Percentiles rank a stretch among this genome's conserved stretches.
phyloP scores from a whole-genome alignment of 2,797 vertebrate genomes.

The Molossus alvarezi region DNA sequence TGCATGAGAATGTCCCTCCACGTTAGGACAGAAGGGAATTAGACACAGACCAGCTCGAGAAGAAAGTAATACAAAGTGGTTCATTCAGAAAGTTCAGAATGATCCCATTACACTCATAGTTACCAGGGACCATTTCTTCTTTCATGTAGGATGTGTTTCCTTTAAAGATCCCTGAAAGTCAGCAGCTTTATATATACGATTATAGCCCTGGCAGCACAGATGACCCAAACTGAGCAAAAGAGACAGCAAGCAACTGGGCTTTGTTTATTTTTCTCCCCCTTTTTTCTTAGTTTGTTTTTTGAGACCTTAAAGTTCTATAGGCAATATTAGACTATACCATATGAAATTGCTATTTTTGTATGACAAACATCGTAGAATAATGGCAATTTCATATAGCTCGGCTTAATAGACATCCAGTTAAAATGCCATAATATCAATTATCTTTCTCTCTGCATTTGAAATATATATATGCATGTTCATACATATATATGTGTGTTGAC shows the following conservation, averaged over 20 bases:
- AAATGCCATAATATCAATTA: slow-evolving; percentile 10
- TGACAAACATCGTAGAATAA: background rate
- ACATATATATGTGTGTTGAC: background rate
- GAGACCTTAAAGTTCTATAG: slow-evolving; percentile 7
- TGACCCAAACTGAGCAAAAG: background rate
- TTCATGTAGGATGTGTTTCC: background rate
- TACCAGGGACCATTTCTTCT: background rate
- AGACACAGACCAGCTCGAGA: background rate
- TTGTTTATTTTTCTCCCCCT: background rate
- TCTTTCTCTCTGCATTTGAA: background rate
- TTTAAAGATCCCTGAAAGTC: background rate
- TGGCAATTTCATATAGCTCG: slow-evolving; percentile 35
- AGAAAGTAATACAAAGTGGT: background rate
- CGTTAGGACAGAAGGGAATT: background rate
- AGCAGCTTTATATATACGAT: background rate
- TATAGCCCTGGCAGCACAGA: background rate
- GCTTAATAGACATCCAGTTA: background rate
- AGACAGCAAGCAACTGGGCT: background rate
- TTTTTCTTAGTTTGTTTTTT: background rate
- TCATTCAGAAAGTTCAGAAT: background rate
- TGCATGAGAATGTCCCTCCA: slow-evolving; percentile 74
- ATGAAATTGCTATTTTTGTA: background rate
- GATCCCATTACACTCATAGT: background rate
- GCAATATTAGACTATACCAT: background rate
- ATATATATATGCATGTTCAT: background rate